A percentile compares a stretch with the other conserved stretches of the same genome.
Evolutionary conservation across 2,113 vertebrate species (phyloP).

Genomic region (Plecotus auritus): DNA sequence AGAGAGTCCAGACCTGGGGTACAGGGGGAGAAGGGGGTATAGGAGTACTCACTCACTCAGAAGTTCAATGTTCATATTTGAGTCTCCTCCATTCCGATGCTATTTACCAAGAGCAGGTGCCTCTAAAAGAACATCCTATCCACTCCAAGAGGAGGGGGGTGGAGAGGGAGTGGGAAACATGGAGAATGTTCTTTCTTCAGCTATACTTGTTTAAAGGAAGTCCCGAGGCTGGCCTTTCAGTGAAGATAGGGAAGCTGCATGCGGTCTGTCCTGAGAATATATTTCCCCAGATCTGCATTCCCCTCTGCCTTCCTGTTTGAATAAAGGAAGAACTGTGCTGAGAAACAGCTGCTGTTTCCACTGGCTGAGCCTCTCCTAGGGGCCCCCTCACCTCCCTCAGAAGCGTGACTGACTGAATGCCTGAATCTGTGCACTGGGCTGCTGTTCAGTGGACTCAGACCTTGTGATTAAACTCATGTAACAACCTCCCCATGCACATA

Average conservation of each 20-base stretch:
- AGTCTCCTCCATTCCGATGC: background rate
- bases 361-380: background rate
- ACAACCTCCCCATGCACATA: fast-evolving
- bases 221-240: background rate
- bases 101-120: background rate
- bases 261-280: background rate
- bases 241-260: background rate
- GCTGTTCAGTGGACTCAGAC: too few relatives aligned
- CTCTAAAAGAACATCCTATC: background rate
- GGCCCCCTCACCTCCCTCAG: background rate
- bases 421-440: background rate
- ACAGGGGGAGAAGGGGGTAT: fast-evolving
- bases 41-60: background rate
- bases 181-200: background rate
- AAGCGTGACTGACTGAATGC: fast-evolving
- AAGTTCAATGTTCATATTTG: background rate
- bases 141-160: background rate
- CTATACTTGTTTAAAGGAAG: background rate
- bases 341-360: background rate
- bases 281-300: background rate
- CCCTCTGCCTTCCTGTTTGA: background rate
- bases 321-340: background rate
- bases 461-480: background rate
- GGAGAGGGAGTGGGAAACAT: too few relatives aligned
- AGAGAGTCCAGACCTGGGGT: background rate